A percentile compares a stretch with the other conserved stretches of the same genome.
phyloP scores from a whole-genome alignment of 2,888 invertebrate genomes.

The Himalopsyche tibetana region DNA sequence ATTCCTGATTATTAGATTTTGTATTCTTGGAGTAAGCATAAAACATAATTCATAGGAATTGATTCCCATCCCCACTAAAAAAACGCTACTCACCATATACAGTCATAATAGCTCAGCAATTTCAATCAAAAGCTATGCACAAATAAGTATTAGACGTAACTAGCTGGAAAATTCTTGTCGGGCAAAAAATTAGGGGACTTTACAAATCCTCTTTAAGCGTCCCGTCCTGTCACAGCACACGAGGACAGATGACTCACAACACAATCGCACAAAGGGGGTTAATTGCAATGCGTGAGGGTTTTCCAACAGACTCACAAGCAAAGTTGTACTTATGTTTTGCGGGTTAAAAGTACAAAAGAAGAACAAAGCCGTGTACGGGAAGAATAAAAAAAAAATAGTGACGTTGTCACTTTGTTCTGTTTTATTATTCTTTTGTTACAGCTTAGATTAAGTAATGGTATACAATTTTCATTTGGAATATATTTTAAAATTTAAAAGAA shows the following conservation, averaged over 20 bases:
- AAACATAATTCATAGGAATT: no score
- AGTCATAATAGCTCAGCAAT: background rate
- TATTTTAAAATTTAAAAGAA: no score
- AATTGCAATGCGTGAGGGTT: constrained; percentile 60
- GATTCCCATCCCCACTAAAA: background rate
- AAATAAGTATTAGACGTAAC: constrained; percentile 39
- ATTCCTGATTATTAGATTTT: no score
- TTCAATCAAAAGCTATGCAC: constrained; percentile 30
- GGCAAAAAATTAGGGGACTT: constrained; percentile 58
- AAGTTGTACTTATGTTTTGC: constrained; percentile 8
- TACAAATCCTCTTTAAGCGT: constrained; percentile 57
- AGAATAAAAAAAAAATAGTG: background rate
- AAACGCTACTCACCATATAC: background rate
- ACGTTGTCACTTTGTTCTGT: background rate
- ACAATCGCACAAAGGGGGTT: constrained; percentile 56
- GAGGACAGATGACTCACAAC: constrained; percentile 47
- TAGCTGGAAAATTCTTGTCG: constrained; percentile 46
- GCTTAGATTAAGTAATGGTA: no score
- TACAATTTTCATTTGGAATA: no score
- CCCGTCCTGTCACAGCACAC: constrained; percentile 48
- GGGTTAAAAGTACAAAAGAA: constrained; percentile 24
- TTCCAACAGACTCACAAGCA: background rate
- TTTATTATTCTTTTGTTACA: background rate
- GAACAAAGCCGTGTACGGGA: background rate
- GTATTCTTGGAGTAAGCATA: no score